Conservation (phyloP, 2,797 vertebrate genomes). For the Kryptopterus vitreolus region DNA sequence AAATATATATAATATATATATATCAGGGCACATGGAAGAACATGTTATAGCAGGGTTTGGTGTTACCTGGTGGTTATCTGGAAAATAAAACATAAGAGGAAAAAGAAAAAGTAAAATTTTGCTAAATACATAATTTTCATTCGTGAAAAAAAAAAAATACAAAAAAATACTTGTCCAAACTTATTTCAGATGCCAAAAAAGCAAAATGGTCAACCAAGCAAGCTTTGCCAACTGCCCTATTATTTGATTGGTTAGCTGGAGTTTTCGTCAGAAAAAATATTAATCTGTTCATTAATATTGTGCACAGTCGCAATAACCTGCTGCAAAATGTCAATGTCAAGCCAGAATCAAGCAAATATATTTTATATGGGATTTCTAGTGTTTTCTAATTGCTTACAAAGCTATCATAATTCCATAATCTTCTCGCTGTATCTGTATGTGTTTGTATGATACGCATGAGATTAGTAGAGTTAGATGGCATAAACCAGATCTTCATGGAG, state of each 20-base stretch:
- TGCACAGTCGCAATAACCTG: neutral
- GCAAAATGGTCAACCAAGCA: neutral
- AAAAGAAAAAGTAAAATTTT: neutral
- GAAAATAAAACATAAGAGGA: neutral
- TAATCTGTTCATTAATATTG: neutral
- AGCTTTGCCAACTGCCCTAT: neutral
- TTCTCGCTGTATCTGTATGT: neutral
- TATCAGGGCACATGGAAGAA: too few species aligned
- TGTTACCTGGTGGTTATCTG: too few species aligned
- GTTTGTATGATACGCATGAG: neutral
- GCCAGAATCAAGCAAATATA: neutral
- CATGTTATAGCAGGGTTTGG: too few species aligned
- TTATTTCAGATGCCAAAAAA: neutral
- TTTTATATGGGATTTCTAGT: neutral
- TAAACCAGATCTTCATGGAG: too few species aligned
- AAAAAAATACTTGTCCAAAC: neutral
- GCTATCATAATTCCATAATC: neutral
- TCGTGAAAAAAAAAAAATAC: neutral
- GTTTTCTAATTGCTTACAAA: neutral
- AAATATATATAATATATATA: too few species aligned
- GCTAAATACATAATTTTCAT: neutral
- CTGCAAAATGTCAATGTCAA: conserved; percentile 2
- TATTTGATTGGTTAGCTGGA: neutral
- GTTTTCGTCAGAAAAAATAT: neutral
- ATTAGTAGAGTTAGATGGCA: too few species aligned